phyloP scores from a whole-genome alignment of 2,113 vertebrate species.

The Rhagologus leucostigma region DNA sequence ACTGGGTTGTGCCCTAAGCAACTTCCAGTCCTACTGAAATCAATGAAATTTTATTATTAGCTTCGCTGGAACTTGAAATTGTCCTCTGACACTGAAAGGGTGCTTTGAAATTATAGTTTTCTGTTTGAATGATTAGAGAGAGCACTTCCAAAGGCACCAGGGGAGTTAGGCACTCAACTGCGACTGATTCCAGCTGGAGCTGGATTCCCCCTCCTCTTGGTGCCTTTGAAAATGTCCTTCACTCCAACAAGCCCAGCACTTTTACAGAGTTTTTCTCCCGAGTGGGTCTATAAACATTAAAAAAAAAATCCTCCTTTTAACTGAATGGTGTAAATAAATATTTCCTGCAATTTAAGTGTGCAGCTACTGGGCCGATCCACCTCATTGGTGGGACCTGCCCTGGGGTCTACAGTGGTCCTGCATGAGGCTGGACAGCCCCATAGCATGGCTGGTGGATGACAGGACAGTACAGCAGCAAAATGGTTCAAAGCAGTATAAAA shows the following conservation, averaged over 20 bases:
- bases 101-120: neutral
- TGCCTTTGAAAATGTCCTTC: conserved; percentile 34
- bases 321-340: neutral
- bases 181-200: neutral
- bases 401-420: neutral
- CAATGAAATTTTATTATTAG: neutral
- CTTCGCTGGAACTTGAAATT: neutral
- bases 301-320: neutral
- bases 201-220: neutral
- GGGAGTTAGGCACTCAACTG: neutral
- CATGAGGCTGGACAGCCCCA: neutral
- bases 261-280: neutral
- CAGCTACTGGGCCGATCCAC: neutral
- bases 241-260: neutral
- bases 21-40: conserved; percentile 1
- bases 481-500: conserved; percentile 75
- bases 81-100: neutral
- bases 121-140: neutral
- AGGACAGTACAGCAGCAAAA: conserved; percentile 86
- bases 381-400: neutral
- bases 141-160: conserved; percentile 25
- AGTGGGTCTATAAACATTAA: neutral
- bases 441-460: neutral
- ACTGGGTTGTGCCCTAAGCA: neutral
- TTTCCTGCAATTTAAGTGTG: neutral